A percentile compares a stretch with the other conserved stretches of the same genome.
These are phyloP conservation scores for Epizoanthus rinbou DNA, from an alignment of 92 coral and sea anemone species.

Conservation along the genomic window DNA sequence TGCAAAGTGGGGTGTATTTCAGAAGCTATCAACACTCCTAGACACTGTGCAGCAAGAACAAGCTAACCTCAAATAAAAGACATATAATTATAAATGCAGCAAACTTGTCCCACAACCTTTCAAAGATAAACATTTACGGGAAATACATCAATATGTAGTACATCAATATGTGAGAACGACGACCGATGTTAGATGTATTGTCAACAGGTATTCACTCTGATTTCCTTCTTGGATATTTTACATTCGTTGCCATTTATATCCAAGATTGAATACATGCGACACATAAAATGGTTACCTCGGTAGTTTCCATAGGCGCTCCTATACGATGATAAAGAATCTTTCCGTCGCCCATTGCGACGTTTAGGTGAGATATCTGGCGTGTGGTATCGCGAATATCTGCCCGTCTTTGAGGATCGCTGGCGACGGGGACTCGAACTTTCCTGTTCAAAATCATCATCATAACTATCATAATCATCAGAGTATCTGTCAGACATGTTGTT, in stretches of 20 bases:
- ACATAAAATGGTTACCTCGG: conserved; percentile 63
- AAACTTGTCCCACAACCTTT: too few relatives aligned
- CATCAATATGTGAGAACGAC: too few relatives aligned
- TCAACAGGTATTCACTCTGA: not conserved
- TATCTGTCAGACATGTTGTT: conserved; percentile 72
- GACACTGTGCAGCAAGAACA: not conserved
- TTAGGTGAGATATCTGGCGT: conserved; percentile 67
- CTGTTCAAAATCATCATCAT: conserved; percentile 93
- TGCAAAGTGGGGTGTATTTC: conserved; percentile 10
- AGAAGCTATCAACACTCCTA: not conserved
- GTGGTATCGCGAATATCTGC: conserved; percentile 49
- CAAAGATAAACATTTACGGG: too few relatives aligned
- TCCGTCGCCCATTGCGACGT: conserved; percentile 54
- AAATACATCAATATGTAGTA: too few relatives aligned
- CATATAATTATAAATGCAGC: too few relatives aligned
- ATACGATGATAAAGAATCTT: conserved; percentile 75
- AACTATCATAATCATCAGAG: conserved; percentile 88
- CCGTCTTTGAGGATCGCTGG: conserved; percentile 19
- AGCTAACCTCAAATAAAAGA: too few relatives aligned
- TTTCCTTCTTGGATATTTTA: not conserved
- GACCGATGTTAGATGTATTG: too few relatives aligned
- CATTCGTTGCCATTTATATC: too few relatives aligned
- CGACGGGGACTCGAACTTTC: conserved; percentile 62
- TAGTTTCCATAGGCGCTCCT: conserved; percentile 74
- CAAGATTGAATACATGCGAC: not conserved